Conservation (phyloP, 2,113 vertebrate species). For the Copsychus sechellarum region DNA sequence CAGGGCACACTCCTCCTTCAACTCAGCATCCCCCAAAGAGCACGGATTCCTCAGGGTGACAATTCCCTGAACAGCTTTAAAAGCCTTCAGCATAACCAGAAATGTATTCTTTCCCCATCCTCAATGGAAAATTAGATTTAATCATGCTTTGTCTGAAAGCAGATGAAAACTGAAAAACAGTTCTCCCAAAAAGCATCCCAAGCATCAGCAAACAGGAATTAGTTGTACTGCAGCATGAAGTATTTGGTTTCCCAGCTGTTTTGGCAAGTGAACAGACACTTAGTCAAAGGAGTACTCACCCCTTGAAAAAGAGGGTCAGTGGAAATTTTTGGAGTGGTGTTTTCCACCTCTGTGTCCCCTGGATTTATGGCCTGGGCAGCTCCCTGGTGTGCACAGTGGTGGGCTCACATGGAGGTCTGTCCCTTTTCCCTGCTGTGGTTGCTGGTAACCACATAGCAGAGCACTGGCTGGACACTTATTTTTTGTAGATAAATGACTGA, state of each 20-base stretch:
- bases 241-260: neutral
- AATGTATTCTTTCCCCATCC: neutral
- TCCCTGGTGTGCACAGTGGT: neutral
- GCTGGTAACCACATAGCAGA: neutral
- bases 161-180: neutral
- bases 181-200: neutral
- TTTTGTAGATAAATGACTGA: neutral
- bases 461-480: rapidly evolving
- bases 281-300: neutral
- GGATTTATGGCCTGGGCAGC: neutral
- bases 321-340: neutral
- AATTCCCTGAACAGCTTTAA: neutral
- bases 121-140: neutral
- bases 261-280: neutral
- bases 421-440: neutral
- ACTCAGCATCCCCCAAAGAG: neutral
- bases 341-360: neutral
- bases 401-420: rapidly evolving
- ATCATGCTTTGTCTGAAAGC: neutral
- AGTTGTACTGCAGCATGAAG: neutral
- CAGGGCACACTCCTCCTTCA: neutral
- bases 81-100: neutral
- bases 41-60: neutral
- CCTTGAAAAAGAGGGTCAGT: neutral
- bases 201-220: neutral